Evolutionary conservation across 2,113 vertebrate genomes (phyloP), one percentile per base, ranked within the genome.

Genomic region (Emydocephalus ijimae): DNA sequence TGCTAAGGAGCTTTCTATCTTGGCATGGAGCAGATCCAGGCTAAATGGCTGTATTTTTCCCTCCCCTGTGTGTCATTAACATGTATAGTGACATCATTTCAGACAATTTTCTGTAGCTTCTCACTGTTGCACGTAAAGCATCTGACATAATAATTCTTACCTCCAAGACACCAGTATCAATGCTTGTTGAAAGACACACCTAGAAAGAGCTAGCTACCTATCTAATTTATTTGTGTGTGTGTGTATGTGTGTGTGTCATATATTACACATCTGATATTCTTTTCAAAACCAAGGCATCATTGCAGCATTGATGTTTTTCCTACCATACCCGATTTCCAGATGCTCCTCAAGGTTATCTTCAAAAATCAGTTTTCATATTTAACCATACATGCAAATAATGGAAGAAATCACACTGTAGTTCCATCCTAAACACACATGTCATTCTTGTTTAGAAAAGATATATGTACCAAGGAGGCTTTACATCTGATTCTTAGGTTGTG

Each of bases 261-360:
- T 50, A 54, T 57, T 92, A 69, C 45, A 88, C 8, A 18, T 87
- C 43, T 54, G 21, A 34, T 54, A 50, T 9, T 29, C 48, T 61
- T n/a, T 18, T 14, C n/a, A 59, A 24, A 89, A 93, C 5, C 7
- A 57, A 55, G 3, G 10, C 12, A 56, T 39, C 59, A 34, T 39
- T 56, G 20, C 20, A 20, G 26, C 26, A 56, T 3, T 55, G 18
- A 34, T 21, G n/a, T 11, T 54, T 26, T 9, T 18, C 39, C 59
- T 21, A 56, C 11, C 29, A n/a, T 21, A 56, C 6, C 3, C 20
- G 1, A 61, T 1, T 0, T 55, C 43, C 14, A 0, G 7, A 43
- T 81, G 74, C 74, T 43, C 74, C 74, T 81, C 18, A 21, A 39
- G 18, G 18, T 43, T 43, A 81, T 21, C 34, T 81, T 0, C 34